phyloP scores from a whole-genome alignment of 64 coral and sea anemone species.

The Trachythela sp. region DNA sequence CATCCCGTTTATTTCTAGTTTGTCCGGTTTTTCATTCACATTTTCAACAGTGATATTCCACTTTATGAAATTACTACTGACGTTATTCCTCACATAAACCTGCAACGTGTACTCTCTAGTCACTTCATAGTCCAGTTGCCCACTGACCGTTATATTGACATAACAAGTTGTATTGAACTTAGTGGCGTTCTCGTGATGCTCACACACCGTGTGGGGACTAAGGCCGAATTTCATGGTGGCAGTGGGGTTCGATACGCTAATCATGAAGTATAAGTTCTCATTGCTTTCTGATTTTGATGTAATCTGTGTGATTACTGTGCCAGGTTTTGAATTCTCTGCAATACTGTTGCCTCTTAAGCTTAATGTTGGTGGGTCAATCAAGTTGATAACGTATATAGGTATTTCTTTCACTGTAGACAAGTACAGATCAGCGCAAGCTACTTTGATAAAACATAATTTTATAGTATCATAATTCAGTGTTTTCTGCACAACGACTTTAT shows the following conservation, averaged over 20 bases:
- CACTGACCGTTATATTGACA: background rate
- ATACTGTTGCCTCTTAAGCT: background rate
- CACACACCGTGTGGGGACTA: background rate
- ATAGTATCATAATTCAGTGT: background rate
- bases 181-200: background rate
- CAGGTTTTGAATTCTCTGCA: background rate
- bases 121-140: background rate
- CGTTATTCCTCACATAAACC: background rate
- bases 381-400: background rate
- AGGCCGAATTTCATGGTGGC: background rate
- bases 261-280: background rate
- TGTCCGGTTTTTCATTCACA: background rate
- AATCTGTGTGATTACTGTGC: background rate
- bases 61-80: background rate
- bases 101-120: background rate
- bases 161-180: background rate
- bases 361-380: background rate
- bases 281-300: slow-evolving; percentile 1
- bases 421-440: background rate
- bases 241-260: background rate
- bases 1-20: background rate
- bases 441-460: background rate
- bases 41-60: background rate
- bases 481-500: background rate
- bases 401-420: background rate